These are phyloP conservation scores for Loriculus beryllinus DNA, from an alignment of 2,797 vertebrate species.

Conservation along the genomic window DNA sequence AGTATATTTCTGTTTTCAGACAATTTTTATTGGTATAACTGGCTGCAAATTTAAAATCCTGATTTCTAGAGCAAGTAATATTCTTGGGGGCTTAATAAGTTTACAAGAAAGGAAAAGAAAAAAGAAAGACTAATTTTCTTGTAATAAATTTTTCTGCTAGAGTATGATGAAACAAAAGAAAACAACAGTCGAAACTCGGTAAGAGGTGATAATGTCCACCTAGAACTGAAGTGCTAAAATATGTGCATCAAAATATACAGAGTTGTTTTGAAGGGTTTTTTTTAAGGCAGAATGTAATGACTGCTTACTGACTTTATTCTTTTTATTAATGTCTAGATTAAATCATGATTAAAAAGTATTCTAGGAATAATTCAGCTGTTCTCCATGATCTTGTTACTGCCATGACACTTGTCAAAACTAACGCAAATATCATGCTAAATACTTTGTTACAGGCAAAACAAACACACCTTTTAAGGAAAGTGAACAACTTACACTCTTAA, in stretches of 20 bases:
- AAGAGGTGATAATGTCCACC: neutral
- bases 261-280: neutral
- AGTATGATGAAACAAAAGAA: neutral
- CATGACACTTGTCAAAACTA: neutral
- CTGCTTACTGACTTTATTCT: neutral
- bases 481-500: neutral
- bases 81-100: neutral
- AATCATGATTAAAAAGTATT: neutral
- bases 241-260: neutral
- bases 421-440: neutral
- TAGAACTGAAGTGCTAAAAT: neutral
- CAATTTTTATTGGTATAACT: neutral
- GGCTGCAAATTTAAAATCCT: neutral
- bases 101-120: neutral
- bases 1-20: neutral
- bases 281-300: neutral
- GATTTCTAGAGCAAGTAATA: neutral
- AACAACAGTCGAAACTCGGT: neutral
- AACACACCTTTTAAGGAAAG: neutral
- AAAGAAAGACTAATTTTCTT: neutral
- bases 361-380: neutral
- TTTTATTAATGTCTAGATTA: neutral
- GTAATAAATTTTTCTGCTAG: neutral
- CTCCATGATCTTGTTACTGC: neutral
- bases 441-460: neutral